Evolutionary conservation across 2,797 vertebrate genomes (phyloP).

Genomic region (Limnodromus scolopaceus): DNA sequence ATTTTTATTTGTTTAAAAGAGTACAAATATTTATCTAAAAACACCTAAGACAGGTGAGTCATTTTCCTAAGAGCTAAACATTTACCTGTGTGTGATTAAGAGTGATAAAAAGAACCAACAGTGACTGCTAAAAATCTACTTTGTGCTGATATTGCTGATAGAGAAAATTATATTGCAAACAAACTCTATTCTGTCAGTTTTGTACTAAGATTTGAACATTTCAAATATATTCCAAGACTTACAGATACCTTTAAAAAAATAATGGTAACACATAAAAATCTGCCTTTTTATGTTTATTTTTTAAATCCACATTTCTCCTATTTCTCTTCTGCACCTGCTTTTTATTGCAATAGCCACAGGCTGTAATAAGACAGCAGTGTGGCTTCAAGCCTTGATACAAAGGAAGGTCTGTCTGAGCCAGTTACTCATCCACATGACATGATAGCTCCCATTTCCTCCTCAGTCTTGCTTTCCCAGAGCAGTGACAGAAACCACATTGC

Average conservation of each 20-base stretch:
- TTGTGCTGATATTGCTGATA: background rate
- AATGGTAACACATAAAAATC: background rate
- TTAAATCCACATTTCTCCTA: background rate
- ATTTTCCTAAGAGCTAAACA: background rate
- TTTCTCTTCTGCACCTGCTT: constrained; percentile 63
- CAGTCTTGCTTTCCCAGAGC: constrained; percentile 55
- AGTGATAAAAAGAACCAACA: background rate
- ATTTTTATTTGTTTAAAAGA: background rate
- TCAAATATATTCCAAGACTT: background rate
- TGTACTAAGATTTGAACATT: background rate
- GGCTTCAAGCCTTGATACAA: constrained; percentile 44
- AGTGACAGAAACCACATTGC: constrained; percentile 63
- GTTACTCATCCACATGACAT: constrained; percentile 66
- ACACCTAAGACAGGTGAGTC: background rate
- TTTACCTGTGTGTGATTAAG: background rate
- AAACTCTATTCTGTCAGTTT: background rate
- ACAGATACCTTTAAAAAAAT: background rate
- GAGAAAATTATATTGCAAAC: background rate
- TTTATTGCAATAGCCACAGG: constrained; percentile 65
- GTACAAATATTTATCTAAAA: background rate
- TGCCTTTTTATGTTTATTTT: background rate
- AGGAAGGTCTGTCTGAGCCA: constrained; percentile 61
- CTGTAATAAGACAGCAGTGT: constrained; percentile 45
- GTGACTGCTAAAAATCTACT: background rate
- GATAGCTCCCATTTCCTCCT: constrained; percentile 70